Conservation (phyloP, 2,888 invertebrate species). For the Trissonchulus sp. region DNA sequence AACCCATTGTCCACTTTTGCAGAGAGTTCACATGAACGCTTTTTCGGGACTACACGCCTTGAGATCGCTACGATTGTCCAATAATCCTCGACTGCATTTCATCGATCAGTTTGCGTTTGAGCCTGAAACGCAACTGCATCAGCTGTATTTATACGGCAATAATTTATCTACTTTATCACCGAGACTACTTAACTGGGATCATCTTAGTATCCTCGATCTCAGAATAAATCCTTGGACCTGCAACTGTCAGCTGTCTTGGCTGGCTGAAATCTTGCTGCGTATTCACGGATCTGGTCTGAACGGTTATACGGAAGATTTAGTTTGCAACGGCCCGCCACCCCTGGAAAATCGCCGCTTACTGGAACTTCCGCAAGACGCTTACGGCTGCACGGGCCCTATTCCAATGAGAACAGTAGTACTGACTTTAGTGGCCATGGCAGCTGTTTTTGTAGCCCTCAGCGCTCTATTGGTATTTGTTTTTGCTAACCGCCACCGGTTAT, state of each 20-base stretch:
- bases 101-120: constrained; percentile 30
- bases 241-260: constrained; percentile 22
- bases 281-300: no score
- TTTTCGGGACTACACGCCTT: constrained; percentile 29
- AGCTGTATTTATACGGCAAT: constrained; percentile 22
- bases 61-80: constrained; percentile 20
- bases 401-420: no score
- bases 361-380: no score
- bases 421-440: neutral
- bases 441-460: neutral
- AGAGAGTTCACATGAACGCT: constrained; percentile 28
- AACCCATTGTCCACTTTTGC: constrained; percentile 22
- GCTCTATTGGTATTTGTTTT: neutral
- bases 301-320: neutral
- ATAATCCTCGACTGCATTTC: constrained; percentile 24
- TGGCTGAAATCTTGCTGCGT: neutral
- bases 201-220: constrained; percentile 26
- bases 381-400: no score
- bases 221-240: constrained; percentile 31
- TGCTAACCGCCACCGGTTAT: neutral
- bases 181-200: constrained; percentile 16
- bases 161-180: constrained; percentile 14
- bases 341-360: no score
- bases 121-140: neutral
- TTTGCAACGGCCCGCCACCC: neutral